phyloP scores from a whole-genome alignment of 92 coral and sea anemone species.

The Siderastrea radians region DNA sequence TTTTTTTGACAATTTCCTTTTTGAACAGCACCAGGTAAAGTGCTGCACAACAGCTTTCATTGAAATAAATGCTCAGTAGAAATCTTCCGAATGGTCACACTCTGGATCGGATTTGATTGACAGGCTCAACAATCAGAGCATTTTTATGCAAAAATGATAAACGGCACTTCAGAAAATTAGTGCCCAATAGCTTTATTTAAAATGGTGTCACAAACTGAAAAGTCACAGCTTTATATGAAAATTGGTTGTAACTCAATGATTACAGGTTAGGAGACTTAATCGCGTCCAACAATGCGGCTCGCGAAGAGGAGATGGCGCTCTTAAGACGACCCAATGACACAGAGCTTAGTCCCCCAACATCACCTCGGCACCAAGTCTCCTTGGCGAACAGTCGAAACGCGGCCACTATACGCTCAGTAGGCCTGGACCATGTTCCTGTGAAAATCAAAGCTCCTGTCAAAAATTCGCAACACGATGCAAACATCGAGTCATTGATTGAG shows the following conservation, averaged over 20 bases:
- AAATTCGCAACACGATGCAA: slow-evolving; percentile 71
- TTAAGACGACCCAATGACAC: slow-evolving; percentile 73
- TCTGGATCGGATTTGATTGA: too few species aligned
- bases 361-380: slow-evolving; percentile 80
- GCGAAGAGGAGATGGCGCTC: slow-evolving; percentile 81
- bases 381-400: slow-evolving; percentile 28
- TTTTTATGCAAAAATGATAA: too few species aligned
- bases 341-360: slow-evolving; percentile 77
- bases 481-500: slow-evolving; percentile 93
- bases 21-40: too few species aligned
- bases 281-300: slow-evolving; percentile 83
- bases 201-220: too few species aligned
- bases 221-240: too few species aligned
- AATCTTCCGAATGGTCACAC: too few species aligned
- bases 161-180: too few species aligned
- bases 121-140: too few species aligned
- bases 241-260: neutral
- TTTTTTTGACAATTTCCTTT: too few species aligned
- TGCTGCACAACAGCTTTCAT: too few species aligned
- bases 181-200: too few species aligned
- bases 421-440: slow-evolving; percentile 36
- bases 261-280: slow-evolving; percentile 93
- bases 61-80: too few species aligned
- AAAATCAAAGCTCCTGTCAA: slow-evolving; percentile 41
- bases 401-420: slow-evolving; percentile 19